Evolutionary conservation across 1,140 invertebrate genomes (phyloP).

Genomic region (Phenacoccus solenopsis): DNA sequence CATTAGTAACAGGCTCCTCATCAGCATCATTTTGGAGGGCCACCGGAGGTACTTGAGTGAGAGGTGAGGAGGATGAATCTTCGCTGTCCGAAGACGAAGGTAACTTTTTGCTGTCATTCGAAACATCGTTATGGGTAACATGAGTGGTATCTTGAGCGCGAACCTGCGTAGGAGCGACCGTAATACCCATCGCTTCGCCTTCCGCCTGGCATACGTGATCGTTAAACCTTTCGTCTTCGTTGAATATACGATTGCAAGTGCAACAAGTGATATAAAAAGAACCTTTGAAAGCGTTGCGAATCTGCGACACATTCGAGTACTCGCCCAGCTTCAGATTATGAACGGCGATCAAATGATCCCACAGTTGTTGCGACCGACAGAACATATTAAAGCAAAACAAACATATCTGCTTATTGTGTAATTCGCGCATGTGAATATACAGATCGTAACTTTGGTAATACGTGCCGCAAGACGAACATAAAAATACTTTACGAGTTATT

Average conservation of each 20-base stretch:
- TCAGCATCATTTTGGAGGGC: too few species aligned
- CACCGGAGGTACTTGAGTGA: too few species aligned
- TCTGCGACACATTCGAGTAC: constrained; percentile 47
- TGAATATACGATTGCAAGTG: constrained; percentile 58
- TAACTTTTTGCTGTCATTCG: too few species aligned
- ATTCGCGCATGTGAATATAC: constrained; percentile 64
- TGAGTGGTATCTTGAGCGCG: too few species aligned
- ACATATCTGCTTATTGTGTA: constrained; percentile 62
- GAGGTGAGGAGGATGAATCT: too few species aligned
- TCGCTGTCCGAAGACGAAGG: too few species aligned
- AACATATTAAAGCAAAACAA: constrained; percentile 66
- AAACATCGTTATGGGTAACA: too few species aligned
- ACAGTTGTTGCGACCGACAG: constrained; percentile 58
- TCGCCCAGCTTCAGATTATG: constrained; percentile 54
- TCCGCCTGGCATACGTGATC: constrained; percentile 49
- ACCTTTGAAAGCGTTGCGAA: constrained; percentile 47
- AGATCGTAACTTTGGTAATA: constrained; percentile 74
- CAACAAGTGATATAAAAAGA: constrained; percentile 62
- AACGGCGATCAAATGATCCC: constrained; percentile 55
- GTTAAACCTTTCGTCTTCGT: constrained; percentile 54
- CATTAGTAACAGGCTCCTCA: too few species aligned
- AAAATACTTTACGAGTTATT: constrained; percentile 56
- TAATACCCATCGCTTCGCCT: not conserved
- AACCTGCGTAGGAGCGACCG: not conserved
- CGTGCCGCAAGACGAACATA: constrained; percentile 60